Conservation (phyloP, 2,113 vertebrate species). For the Callocephalon fimbriatum region DNA sequence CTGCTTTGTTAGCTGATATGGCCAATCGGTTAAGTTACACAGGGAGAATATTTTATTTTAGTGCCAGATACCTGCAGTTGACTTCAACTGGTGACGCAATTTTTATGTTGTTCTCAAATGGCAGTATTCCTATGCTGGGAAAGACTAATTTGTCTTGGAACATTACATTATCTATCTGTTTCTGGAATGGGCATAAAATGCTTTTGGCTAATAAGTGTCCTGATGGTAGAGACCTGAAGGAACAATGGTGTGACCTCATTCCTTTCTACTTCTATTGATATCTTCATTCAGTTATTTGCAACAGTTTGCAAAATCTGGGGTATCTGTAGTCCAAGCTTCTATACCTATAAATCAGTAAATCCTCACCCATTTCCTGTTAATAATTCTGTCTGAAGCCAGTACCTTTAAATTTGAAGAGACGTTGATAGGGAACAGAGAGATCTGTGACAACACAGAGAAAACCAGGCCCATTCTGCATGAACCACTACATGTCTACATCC, state of each 20-base stretch:
- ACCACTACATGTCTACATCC: not conserved
- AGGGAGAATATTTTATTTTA: not conserved
- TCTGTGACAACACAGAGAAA: not conserved
- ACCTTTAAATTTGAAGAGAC: not conserved
- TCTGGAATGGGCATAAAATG: not conserved
- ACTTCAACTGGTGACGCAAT: not conserved
- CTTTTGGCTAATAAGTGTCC: not conserved
- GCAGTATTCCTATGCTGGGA: not conserved
- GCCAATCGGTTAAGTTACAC: not conserved
- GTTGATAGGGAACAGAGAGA: not conserved
- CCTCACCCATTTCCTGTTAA: not conserved
- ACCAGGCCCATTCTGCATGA: accelerated
- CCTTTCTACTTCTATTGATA: not conserved
- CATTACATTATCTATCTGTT: not conserved
- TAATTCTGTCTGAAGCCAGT: not conserved
- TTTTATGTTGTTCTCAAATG: not conserved
- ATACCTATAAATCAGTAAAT: not conserved
- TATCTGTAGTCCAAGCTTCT: not conserved
- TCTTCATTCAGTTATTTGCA: not conserved
- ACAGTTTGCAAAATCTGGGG: not conserved
- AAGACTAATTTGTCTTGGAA: not conserved
- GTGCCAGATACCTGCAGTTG: not conserved
- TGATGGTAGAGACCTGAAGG: not conserved
- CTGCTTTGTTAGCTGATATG: not conserved
- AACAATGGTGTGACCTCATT: not conserved